Conservation (phyloP, 2,113 vertebrate species). For the Papio anubis region DNA sequence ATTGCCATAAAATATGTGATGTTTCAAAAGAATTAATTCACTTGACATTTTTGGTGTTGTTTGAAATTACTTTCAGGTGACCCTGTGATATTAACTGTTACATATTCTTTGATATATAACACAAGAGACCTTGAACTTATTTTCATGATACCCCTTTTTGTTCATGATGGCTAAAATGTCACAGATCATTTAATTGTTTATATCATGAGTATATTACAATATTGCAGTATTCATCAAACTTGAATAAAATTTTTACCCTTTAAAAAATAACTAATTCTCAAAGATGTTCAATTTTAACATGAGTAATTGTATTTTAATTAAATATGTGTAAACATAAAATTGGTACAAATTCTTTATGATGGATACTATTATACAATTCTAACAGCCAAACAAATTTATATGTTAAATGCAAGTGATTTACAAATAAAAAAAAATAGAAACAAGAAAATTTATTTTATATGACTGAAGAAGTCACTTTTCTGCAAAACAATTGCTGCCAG, state of each 20-base stretch:
- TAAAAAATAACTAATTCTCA: neutral
- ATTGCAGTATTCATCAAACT: neutral
- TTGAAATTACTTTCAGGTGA: neutral
- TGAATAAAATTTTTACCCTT: neutral
- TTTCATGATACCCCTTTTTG: neutral
- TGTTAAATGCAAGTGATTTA: neutral
- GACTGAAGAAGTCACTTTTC: neutral
- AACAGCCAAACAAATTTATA: neutral
- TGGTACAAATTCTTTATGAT: neutral
- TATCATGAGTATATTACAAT: neutral
- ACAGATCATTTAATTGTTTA: neutral
- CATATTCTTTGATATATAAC: neutral
- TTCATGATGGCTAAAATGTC: neutral
- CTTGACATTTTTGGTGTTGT: neutral
- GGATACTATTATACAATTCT: neutral
- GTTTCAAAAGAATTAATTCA: neutral
- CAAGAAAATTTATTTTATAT: neutral
- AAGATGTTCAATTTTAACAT: neutral
- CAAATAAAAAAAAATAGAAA: constrained; percentile 23
- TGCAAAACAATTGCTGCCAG: neutral
- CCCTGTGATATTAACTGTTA: neutral
- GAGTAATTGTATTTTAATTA: neutral
- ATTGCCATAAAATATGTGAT: neutral
- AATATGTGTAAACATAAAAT: neutral
- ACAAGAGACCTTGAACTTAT: neutral